Evolutionary conservation across 2,797 vertebrate genomes (phyloP), one percentile per base, ranked within the genome.

Genomic region (Acropternis orthonyx): DNA sequence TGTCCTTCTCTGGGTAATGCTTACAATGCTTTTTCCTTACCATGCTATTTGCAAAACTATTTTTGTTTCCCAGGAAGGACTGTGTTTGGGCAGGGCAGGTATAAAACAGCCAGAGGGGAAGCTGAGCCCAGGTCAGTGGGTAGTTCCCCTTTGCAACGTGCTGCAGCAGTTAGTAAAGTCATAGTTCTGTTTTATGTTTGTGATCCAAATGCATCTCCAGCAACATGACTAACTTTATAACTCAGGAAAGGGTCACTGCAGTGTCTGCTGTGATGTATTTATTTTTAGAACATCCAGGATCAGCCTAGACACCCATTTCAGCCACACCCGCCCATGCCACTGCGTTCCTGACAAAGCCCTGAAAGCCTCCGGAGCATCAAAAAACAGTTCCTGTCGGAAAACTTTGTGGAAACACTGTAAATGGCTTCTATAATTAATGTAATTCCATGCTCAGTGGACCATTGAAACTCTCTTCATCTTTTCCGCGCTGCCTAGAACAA

Each of bases 261-360:
- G 82, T 63, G 65, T 77, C 81, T 93, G 84, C 89, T 83, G 15
- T 56, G 67, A 67, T 72, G 67, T 22, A 24, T 54, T 85, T 96
- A 96, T 96, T 96, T 96, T 96, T 95, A 93, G 94, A 88, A 83
- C 39, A 92, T 95, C 96, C 61, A 8, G 74, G 76, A 94, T 93
- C 89, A 87, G 88, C 63, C 63, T 20, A 67, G 90, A 76, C 83
- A 80, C 80, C 68, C 75, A 10, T 85, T 95, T 69, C 56, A 93
- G 67, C 94, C 78, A 58, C 93, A 95, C 76, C 76, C 34, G 2
- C 55, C 59, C 56, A 46, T 78, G 84, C 59, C 71, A 41, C 76
- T 78, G 67, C 66, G 52, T 12, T 95, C 63, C 85, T 80, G 55
- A 88, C 85, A 95, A 85, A 81, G 72, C 43, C 86, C 92, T 43